A percentile compares a stretch with the other conserved stretches of the same genome.
Evolutionary conservation across 2,113 vertebrate species (phyloP).

Genomic region (Patagioenas fasciata): DNA sequence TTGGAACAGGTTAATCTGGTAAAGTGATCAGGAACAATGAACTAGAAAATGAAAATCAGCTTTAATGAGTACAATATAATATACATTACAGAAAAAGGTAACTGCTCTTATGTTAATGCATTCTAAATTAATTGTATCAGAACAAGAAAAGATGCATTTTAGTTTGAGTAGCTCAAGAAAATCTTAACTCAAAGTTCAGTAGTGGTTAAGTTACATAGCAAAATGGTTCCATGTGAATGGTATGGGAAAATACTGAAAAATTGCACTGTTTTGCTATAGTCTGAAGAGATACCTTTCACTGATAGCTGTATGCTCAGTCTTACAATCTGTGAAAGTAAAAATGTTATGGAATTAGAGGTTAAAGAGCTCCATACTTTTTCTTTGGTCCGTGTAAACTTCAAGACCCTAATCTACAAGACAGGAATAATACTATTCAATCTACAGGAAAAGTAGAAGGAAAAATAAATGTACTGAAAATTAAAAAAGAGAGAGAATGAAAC

Average conservation of each 20-base stretch:
- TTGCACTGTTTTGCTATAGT: not conserved
- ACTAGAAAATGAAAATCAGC: slow-evolving; percentile 24
- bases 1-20: slow-evolving; percentile 18
- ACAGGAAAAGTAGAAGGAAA: not conserved
- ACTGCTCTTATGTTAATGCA: not conserved
- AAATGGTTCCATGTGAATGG: not conserved
- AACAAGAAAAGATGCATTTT: not conserved
- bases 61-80: not conserved
- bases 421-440: not conserved
- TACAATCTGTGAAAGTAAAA: not conserved
- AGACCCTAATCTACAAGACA: not conserved
- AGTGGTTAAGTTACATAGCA: not conserved
- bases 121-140: slow-evolving; percentile 3
- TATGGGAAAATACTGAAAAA: not conserved
- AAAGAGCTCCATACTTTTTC: not conserved
- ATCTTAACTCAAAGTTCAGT: not conserved
- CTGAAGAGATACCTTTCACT: not conserved
- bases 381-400: not conserved
- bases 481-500: not conserved
- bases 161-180: not conserved
- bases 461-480: not conserved
- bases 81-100: not conserved
- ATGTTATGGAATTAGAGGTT: not conserved
- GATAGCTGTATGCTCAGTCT: not conserved
- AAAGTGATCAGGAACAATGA: slow-evolving; percentile 13